Base-by-base conservation (phyloP, 2,797 vertebrate species). In the Serranus cabrilla region DNA sequence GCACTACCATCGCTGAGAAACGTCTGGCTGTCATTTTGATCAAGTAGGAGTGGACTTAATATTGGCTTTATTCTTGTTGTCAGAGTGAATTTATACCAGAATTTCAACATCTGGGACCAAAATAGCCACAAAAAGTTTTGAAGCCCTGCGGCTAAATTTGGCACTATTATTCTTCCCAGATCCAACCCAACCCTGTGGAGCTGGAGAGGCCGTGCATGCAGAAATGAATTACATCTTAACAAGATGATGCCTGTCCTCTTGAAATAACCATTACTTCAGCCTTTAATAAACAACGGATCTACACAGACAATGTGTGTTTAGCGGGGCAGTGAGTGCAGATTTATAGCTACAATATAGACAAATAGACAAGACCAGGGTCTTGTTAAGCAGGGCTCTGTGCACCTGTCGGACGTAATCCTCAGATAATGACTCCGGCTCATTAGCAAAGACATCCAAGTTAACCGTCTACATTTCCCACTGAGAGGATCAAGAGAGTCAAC, bases 331-430 rank as follows among this genome's bases (percentile, higher is more conserved):
- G 54, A 65, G 58, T 14, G 6, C 72, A 60, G 55, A 77, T 76
- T 83, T 84, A 74, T 46, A 37, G 74, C 81, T 58, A 61, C 81
- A 77, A 71, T 51, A 52, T 37, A 75, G 81, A 76, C 67, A 72
- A 68, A 71, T 0, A 67, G 47, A 74, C 58, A 47, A 64, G 66
- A 51, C 45, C 49, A 17, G 58, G 66, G 66, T 76, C 74, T 78
- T 80, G 64, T 83, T 83, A 82, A 89, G 80, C 59, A 11, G 55
- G 69, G 74, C 70, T 86, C 65, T 74, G 64, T 64, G 82, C 92
- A 94, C 89, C 92, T 93, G 93, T 92, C 83, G 10, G 58, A 71
- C 79, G 72, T 92, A 92, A 92, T 93, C 91, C 91, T 82, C 61
- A 78, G 83, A 88, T 91, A 91, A 92, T 89, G 88, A 91, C 78